A percentile compares a stretch with the other conserved stretches of the same genome.
phyloP scores from a whole-genome alignment of 2,113 vertebrate genomes.

The Lutjanus erythropterus region DNA sequence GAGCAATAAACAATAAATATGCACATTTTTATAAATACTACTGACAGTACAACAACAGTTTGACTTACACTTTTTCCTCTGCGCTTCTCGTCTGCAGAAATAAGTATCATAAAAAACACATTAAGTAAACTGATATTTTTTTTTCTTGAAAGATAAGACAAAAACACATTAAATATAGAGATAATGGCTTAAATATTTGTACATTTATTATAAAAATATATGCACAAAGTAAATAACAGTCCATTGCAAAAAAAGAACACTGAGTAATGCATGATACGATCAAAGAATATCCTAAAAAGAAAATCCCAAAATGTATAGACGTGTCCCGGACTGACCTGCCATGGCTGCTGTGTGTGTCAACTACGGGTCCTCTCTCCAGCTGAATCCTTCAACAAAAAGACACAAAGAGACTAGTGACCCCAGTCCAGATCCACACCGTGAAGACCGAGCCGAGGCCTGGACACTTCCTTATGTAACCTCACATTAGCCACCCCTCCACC shows the following conservation, averaged over 20 bases:
- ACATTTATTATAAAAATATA: neutral
- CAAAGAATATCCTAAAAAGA: neutral
- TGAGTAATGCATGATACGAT: neutral
- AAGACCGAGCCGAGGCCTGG: neutral
- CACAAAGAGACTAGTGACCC: conserved; percentile 6
- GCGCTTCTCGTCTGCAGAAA: conserved; percentile 53
- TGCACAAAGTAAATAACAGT: neutral
- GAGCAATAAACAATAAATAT: neutral
- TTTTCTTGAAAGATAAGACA: neutral
- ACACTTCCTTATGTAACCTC: conserved; percentile 52
- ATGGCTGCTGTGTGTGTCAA: conserved; percentile 57
- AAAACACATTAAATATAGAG: no score
- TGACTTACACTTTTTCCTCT: conserved; percentile 68
- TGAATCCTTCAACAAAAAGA: conserved; percentile 52
- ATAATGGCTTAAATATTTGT: no score
- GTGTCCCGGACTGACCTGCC: conserved; percentile 72
- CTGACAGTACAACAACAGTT: neutral
- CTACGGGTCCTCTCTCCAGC: neutral
- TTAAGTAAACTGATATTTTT: neutral
- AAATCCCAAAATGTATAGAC: neutral
- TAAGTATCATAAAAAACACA: neutral
- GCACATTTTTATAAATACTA: neutral
- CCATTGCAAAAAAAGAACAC: neutral
- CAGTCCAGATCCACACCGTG: neutral
- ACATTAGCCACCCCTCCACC: neutral